Evolutionary conservation across 2,113 vertebrate species (phyloP).

Genomic region (Tor tambroides): DNA sequence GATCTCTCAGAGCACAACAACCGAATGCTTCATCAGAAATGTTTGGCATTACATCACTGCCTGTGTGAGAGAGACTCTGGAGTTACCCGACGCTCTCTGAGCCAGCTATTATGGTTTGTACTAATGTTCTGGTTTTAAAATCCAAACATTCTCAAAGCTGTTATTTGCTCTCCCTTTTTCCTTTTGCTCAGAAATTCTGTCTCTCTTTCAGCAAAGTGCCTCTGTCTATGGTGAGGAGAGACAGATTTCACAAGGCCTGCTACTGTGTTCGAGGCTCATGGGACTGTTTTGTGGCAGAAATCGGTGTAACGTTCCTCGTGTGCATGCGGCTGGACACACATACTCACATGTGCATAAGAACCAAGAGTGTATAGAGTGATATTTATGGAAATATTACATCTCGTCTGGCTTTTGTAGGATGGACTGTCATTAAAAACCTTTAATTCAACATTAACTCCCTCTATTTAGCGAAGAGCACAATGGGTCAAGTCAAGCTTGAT

Average conservation of each 20-base stretch:
- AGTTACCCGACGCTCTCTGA: slow-evolving; percentile 66
- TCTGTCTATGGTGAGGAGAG: slow-evolving; percentile 70
- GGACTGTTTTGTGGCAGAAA: slow-evolving; percentile 34
- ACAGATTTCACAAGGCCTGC: slow-evolving; percentile 60
- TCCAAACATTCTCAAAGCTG: slow-evolving; percentile 80
- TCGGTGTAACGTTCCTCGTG: background rate
- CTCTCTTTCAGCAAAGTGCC: slow-evolving; percentile 61
- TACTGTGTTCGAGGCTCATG: slow-evolving; percentile 2
- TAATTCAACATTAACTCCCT: background rate
- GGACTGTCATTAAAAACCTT: background rate
- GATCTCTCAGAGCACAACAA: slow-evolving; percentile 77
- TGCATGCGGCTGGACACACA: slow-evolving; percentile 38
- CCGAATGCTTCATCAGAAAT: slow-evolving; percentile 80
- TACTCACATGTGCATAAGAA: slow-evolving; percentile 26
- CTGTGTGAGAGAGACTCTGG: slow-evolving; percentile 77
- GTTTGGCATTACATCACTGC: slow-evolving; percentile 80
- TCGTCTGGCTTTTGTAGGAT: slow-evolving; percentile 18
- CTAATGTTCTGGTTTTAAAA: slow-evolving; percentile 83
- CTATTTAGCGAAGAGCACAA: background rate
- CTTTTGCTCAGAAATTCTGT: slow-evolving; percentile 75
- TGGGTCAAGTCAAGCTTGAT: background rate
- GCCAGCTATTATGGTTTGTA: slow-evolving; percentile 82
- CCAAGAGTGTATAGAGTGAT: slow-evolving; percentile 7
- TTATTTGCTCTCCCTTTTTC: slow-evolving; percentile 77
- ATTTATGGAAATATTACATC: slow-evolving; percentile 20